A percentile compares a stretch with the other conserved stretches of the same genome.
phyloP scores from a whole-genome alignment of 2,797 vertebrate species.

The Leuciscus waleckii region DNA sequence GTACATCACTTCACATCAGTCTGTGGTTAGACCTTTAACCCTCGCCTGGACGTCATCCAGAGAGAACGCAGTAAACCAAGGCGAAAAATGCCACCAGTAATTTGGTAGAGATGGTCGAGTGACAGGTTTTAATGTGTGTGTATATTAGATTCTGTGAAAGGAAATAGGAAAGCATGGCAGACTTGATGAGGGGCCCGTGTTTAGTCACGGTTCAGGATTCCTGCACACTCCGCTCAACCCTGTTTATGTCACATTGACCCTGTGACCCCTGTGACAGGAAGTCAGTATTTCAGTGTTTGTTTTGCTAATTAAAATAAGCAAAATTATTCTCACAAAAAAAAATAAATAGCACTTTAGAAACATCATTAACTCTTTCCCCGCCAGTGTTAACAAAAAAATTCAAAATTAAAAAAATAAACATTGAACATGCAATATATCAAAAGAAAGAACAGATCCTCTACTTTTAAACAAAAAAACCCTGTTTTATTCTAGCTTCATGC shows the following conservation, averaged over 20 bases:
- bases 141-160: constrained; percentile 4
- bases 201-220: constrained; percentile 62
- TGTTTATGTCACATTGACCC: background rate
- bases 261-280: constrained; percentile 4
- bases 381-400: rapidly evolving
- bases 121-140: constrained; percentile 38
- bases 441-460: background rate
- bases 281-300: background rate
- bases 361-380: background rate
- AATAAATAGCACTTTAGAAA: background rate
- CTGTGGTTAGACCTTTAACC: constrained; percentile 51
- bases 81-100: constrained; percentile 61
- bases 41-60: constrained; percentile 33
- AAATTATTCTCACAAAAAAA: background rate
- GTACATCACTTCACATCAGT: constrained; percentile 70
- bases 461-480: background rate
- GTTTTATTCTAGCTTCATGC: background rate
- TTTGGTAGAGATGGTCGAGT: constrained; percentile 34
- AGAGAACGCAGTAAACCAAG: constrained; percentile 41
- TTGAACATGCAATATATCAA: background rate
- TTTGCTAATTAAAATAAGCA: background rate
- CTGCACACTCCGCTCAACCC: background rate
- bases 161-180: constrained; percentile 9
- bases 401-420: too few species aligned
- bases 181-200: constrained; percentile 54